Evolutionary conservation across 2,797 vertebrate species (phyloP), one percentile per base, ranked within the genome.

Genomic region (Synanceia verrucosa): DNA sequence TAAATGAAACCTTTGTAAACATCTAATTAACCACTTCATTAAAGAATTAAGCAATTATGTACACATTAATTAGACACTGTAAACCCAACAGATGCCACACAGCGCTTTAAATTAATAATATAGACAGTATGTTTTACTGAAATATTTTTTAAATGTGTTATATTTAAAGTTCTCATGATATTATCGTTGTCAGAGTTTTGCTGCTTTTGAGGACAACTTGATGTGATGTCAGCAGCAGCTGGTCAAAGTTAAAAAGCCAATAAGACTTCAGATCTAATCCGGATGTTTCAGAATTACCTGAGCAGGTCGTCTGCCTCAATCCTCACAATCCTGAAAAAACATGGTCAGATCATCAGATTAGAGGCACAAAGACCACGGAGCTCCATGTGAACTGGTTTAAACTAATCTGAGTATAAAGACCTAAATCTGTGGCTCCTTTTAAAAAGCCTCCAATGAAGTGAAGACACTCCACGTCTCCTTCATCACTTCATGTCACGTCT

Each of bases 321-420:
- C 50, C 50, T 6, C 26, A 3, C 23, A 23, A 24, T 56, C 53
- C 53, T 10, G 13, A 23, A 34, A 23, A 34, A 37, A 37, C 21
- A 6, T 24, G 9, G 12, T 24, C 53, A 41, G 37, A 58, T 41
- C 24, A 12, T 29, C 60, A 70, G 81, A 70, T 86, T 82, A 86
- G 7, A 47, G 11, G 6, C 23, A 29, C 8, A 53, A 73, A 63
- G 34, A 76, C 50, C 14, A 52, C 0, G 11, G 26, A 19, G 9
- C 34, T 21, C 44, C 16, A 1, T 14, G 52, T 73, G 36, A 52
- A 26, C 52, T 26, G 26, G 12, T 57, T 21, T 48, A 13, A 70
- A 57, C 21, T 62, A 61, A 26, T 61, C 63, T 57, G 63, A 61
- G 28, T 50, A 57, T 72, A 0, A 72, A 67, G 44, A 50, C 8